Percentiles rank a stretch among this genome's conserved stretches.
These are phyloP conservation scores for Danaus chrysippus DNA, from an alignment of 2,888 invertebrate genomes.

Conservation along the genomic window DNA sequence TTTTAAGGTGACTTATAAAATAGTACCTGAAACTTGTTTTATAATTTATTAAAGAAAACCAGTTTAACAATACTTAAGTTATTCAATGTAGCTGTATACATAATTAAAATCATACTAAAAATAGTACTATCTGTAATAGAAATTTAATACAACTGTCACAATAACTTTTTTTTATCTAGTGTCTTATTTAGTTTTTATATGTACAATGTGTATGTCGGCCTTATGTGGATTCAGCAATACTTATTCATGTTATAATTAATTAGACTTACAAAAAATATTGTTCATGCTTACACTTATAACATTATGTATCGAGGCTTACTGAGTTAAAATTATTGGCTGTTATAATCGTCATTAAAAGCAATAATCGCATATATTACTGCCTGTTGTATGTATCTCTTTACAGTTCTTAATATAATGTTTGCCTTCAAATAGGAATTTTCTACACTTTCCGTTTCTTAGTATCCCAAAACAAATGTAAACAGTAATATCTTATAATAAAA, in stretches of 20 bases:
- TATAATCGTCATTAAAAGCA: not conserved
- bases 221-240: not conserved
- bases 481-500: not conserved
- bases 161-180: no score
- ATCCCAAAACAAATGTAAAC: not conserved
- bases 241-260: not conserved
- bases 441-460: not conserved
- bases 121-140: no score
- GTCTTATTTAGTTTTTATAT: no score
- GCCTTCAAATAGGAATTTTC: not conserved
- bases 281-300: constrained; percentile 1
- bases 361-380: no score
- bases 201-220: not conserved
- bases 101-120: no score
- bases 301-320: not conserved
- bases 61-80: constrained; percentile 18
- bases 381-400: no score
- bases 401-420: no score
- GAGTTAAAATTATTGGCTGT: not conserved
- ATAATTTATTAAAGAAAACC: constrained; percentile 25
- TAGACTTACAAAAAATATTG: not conserved
- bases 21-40: constrained; percentile 39
- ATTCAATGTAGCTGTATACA: not conserved
- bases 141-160: no score
- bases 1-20: constrained; percentile 36